Percentiles rank a stretch among this genome's conserved stretches.
phyloP scores from a whole-genome alignment of 2,888 invertebrate genomes.

The Andrena haemorrhoa region DNA sequence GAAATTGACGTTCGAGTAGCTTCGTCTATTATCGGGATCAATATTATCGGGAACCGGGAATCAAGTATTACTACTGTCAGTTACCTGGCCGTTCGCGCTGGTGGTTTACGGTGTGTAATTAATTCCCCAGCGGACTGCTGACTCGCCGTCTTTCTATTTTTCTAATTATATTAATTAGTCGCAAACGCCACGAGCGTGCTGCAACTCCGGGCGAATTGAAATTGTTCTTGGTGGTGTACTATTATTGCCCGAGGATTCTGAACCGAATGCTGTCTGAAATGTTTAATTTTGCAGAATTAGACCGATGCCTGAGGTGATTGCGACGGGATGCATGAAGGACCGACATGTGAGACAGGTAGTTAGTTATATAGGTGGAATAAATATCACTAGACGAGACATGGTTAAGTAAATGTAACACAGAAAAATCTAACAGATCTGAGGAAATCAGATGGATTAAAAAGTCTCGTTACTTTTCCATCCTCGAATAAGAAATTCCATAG shows the following conservation, averaged over 20 bases:
- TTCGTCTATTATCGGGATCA: constrained; percentile 56
- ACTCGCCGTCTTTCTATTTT: background rate
- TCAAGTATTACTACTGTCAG: constrained; percentile 30
- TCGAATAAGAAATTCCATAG: too few species aligned
- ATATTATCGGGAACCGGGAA: constrained; percentile 44
- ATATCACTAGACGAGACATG: too few species aligned
- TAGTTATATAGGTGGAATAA: too few species aligned
- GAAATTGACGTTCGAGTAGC: constrained; percentile 69
- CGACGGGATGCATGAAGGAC: too few species aligned
- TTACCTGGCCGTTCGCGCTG: background rate
- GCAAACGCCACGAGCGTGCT: background rate
- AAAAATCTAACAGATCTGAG: too few species aligned
- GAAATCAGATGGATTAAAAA: too few species aligned
- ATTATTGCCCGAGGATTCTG: background rate
- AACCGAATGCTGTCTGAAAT: background rate
- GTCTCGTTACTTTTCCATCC: too few species aligned
- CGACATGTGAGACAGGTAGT: too few species aligned
- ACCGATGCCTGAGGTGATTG: too few species aligned
- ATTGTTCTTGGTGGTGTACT: background rate
- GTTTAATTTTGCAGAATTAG: too few species aligned
- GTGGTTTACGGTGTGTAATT: constrained; percentile 14
- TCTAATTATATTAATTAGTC: constrained; percentile 6
- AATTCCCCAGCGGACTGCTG: constrained; percentile 18
- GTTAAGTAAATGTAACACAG: too few species aligned
- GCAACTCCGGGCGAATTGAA: background rate